These are phyloP conservation scores for Oreochromis aureus DNA, from an alignment of 2,113 vertebrate species.

Conservation along the genomic window DNA sequence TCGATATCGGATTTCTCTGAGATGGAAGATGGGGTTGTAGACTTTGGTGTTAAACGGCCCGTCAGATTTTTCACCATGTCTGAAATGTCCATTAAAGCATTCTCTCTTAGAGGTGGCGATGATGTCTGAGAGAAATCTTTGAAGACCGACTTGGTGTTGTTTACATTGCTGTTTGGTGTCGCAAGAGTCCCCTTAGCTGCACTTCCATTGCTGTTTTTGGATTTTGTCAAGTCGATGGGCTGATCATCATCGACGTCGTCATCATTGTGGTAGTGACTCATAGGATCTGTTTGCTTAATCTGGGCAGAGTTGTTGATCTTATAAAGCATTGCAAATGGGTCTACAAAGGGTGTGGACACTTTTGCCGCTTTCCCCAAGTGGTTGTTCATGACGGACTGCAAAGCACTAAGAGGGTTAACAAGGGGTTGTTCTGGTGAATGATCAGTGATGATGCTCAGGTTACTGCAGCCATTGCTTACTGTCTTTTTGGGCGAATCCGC, in stretches of 20 bases:
- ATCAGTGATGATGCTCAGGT: slow-evolving; percentile 92
- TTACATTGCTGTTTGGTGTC: slow-evolving; percentile 43
- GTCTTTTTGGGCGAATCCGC: slow-evolving; percentile 78
- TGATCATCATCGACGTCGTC: slow-evolving; percentile 78
- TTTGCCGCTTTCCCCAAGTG: slow-evolving; percentile 96
- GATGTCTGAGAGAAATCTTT: slow-evolving; percentile 75
- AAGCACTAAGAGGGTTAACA: slow-evolving; percentile 91
- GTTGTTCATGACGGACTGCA: slow-evolving; percentile 99
- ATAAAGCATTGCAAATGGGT: slow-evolving; percentile 93
- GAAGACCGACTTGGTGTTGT: slow-evolving; percentile 68
- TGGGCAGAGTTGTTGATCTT: slow-evolving; percentile 86
- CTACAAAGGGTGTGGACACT: slow-evolving; percentile 83
- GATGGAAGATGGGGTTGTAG: slow-evolving; percentile 90
- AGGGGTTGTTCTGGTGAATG: slow-evolving; percentile 91
- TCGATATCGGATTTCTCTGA: slow-evolving; percentile 96
- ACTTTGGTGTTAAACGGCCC: slow-evolving; percentile 94
- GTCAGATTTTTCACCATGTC: slow-evolving; percentile 99
- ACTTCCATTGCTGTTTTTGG: slow-evolving; percentile 78
- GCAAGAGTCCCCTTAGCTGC: slow-evolving; percentile 28
- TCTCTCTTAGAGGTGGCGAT: slow-evolving; percentile 86
- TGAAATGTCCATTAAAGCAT: slow-evolving; percentile 97
- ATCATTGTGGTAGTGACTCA: slow-evolving; percentile 79
- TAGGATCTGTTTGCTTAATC: slow-evolving; percentile 79
- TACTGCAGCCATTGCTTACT: slow-evolving; percentile 86
- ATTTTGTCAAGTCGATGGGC: slow-evolving; percentile 97